Conservation (phyloP, 92 coral and sea anemone genomes). For the Siderastrea siderea region DNA sequence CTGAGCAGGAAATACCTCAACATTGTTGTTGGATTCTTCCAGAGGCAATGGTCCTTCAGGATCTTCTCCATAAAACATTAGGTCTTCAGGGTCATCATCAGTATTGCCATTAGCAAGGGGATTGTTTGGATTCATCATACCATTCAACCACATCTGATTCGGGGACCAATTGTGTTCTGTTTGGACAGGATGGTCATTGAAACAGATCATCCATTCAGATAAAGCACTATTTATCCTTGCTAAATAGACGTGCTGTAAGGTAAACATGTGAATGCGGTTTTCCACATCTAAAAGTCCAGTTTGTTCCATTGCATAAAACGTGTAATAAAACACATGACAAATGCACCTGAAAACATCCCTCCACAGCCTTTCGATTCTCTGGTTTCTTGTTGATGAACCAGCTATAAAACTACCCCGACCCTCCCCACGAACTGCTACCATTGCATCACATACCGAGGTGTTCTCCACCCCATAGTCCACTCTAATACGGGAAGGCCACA, state of each 20-base stretch:
- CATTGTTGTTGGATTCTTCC: slow-evolving; percentile 63
- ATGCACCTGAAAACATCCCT: slow-evolving; percentile 73
- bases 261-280: slow-evolving; percentile 70
- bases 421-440: slow-evolving; percentile 70
- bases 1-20: slow-evolving; percentile 67
- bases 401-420: slow-evolving; percentile 82
- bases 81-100: slow-evolving; percentile 57
- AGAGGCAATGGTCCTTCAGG: slow-evolving; percentile 66
- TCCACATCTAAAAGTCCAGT: slow-evolving; percentile 74
- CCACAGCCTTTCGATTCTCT: slow-evolving; percentile 84
- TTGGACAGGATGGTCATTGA: slow-evolving; percentile 62
- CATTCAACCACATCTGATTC: slow-evolving; percentile 80
- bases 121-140: slow-evolving; percentile 65
- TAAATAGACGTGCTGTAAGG: slow-evolving; percentile 45
- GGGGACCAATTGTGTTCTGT: slow-evolving; percentile 75
- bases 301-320: slow-evolving; percentile 74
- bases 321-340: slow-evolving; percentile 62
- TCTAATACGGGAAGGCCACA: slow-evolving; percentile 86
- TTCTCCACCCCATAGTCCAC: slow-evolving; percentile 85
- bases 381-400: slow-evolving; percentile 83
- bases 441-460: slow-evolving; percentile 80
- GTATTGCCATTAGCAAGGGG: slow-evolving; percentile 58
- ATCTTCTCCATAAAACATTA: slow-evolving; percentile 66
- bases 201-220: slow-evolving; percentile 61
- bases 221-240: slow-evolving; percentile 58